These are phyloP conservation scores for Orthosia gracilis DNA, from an alignment of 2,888 invertebrate genomes.

Conservation along the genomic window DNA sequence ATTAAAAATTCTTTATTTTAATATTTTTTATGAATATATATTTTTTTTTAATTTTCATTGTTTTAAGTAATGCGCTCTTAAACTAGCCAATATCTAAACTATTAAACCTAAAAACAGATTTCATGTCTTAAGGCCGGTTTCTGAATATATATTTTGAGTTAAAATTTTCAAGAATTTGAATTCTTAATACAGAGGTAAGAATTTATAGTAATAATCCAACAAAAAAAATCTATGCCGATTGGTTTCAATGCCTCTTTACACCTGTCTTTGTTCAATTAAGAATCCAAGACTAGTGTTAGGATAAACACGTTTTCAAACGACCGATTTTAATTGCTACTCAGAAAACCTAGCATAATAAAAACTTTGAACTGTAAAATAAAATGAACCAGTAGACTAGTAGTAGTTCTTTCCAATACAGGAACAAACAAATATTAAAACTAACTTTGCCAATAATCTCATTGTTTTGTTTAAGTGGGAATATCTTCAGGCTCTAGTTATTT, in stretches of 20 bases:
- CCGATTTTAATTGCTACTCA: slow-evolving; percentile 27
- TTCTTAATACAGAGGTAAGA: no score
- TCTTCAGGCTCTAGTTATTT: slow-evolving; percentile 19
- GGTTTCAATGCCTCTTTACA: neutral
- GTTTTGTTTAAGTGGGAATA: slow-evolving; percentile 19
- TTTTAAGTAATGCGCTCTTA: neutral
- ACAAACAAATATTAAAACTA: slow-evolving; percentile 21
- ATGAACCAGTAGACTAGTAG: neutral
- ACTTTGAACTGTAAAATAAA: slow-evolving; percentile 19
- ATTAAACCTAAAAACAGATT: no score
- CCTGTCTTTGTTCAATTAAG: slow-evolving; percentile 33
- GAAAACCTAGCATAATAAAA: neutral
- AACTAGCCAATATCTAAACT: neutral
- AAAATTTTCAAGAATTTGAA: no score
- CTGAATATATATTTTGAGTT: no score
- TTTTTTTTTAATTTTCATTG: no score
- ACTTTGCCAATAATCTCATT: slow-evolving; percentile 33
- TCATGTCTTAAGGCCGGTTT: no score
- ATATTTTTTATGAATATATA: neutral
- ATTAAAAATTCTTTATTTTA: no score
- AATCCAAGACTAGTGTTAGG: slow-evolving; percentile 12
- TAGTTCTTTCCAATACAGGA: slow-evolving; percentile 13
- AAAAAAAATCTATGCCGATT: neutral
- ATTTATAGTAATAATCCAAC: no score
- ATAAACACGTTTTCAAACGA: slow-evolving; percentile 28